These are phyloP conservation scores for Lepeophtheirus nordmannii DNA, from an alignment of 2,888 invertebrate genomes.

Conservation along the genomic window DNA sequence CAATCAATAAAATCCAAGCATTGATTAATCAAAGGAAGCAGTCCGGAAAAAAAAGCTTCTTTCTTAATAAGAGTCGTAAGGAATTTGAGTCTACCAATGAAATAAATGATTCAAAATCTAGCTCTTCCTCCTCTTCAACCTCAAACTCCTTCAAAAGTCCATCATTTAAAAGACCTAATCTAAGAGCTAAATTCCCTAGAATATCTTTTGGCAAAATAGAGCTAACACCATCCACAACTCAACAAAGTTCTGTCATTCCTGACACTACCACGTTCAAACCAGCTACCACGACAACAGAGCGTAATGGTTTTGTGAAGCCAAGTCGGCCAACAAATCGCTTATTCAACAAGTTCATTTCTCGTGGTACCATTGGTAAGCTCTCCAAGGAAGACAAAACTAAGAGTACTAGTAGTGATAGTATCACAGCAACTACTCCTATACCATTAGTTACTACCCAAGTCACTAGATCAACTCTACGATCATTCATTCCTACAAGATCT, in stretches of 20 bases:
- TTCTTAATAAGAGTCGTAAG: neutral
- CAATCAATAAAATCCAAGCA: neutral
- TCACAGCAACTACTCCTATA: neutral
- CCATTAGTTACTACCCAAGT: neutral
- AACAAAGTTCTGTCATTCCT: neutral
- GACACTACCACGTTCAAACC: neutral
- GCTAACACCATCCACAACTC: neutral
- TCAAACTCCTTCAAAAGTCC: neutral
- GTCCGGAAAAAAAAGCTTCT: neutral
- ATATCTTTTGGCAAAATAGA: neutral
- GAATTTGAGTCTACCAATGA: neutral
- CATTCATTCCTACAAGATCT: slow-evolving; percentile 1
- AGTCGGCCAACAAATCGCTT: neutral
- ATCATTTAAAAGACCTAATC: neutral
- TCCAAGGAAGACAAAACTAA: neutral
- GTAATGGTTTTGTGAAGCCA: neutral
- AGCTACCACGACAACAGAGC: neutral
- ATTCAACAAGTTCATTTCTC: neutral
- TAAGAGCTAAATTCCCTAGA: neutral
- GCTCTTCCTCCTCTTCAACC: neutral
- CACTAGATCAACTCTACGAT: neutral
- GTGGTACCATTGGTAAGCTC: neutral
- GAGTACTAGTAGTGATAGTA: neutral
- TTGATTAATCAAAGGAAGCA: neutral
- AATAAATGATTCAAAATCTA: neutral